A percentile compares a stretch with the other conserved stretches of the same genome.
Conservation (phyloP, 2,113 vertebrate species). For the Nothocercus julius region DNA sequence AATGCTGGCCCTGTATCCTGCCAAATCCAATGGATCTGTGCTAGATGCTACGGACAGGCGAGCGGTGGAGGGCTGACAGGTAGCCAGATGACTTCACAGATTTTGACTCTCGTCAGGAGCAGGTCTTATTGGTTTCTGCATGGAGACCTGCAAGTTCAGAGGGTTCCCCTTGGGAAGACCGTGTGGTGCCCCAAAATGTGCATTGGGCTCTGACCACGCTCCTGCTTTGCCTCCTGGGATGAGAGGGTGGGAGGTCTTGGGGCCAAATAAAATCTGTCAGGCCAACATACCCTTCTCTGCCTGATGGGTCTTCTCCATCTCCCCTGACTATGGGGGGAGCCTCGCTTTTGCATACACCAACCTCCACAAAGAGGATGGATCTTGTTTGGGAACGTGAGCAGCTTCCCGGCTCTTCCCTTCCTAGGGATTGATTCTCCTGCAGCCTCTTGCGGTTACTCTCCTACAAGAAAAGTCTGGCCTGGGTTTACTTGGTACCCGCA, state of each 20-base stretch:
- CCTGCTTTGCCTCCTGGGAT: too few relatives aligned
- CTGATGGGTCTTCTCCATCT: neutral
- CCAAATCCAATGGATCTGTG: neutral
- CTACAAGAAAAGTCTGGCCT: neutral
- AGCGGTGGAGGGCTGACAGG: too few relatives aligned
- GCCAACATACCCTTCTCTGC: too few relatives aligned
- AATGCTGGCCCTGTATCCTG: rapidly evolving
- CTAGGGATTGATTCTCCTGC: neutral
- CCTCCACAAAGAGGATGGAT: neutral
- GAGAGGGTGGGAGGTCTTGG: neutral
- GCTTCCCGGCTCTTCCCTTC: too few relatives aligned
- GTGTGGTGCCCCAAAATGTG: rapidly evolving
- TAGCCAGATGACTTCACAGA: neutral
- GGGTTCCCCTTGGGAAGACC: rapidly evolving
- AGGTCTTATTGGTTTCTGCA: neutral
- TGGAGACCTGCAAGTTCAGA: neutral
- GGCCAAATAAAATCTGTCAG: rapidly evolving
- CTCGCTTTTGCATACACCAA: neutral
- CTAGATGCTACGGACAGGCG: neutral
- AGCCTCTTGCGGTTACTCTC: neutral
- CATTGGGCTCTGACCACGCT: rapidly evolving
- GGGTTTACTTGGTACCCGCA: neutral
- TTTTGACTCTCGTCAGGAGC: neutral
- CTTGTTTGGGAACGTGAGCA: neutral
- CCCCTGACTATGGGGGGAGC: neutral